Evolutionary conservation across 2,113 vertebrate genomes (phyloP), one percentile per base, ranked within the genome.

Genomic region (Psammodynastes pulverulentus): DNA sequence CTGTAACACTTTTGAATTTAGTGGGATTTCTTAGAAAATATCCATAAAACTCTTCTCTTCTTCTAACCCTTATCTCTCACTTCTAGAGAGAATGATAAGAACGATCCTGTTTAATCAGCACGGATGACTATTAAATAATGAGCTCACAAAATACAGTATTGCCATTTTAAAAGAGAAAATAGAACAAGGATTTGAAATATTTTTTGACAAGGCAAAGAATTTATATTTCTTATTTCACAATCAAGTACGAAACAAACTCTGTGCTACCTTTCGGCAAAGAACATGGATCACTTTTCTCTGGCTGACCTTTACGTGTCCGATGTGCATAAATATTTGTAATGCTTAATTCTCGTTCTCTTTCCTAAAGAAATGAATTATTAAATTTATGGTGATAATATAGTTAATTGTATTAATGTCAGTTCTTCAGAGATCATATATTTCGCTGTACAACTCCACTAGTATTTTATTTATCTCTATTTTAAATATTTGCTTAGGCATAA

Each of bases 301-400:
- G 95, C 91, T 95, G 52, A 88, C 91, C 89, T 96, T 96, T 97
- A 52, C 94, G 93, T 92, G 97, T 96, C 94, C 94, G 90, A 79
- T 97, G 97, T 62, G 96, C 93, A 88, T 98, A 98, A 95, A 98
- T 98, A 84, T 98, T 98, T 95, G 93, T 95, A 54, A 95, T 90
- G 29, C 97, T 95, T 62, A 98, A 96, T 26, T 97, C 97, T 0
- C 95, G 93, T 46, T 97, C 96, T 90, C 97, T 98, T 90, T 98
- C 98, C 98, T 98, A 67, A 93, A 92, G 94, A 96, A 95, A 95
- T 88, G 56, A 8, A 46, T 72, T 48, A 88, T 46, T 84, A 79
- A 48, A 43, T 3, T 1, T 39, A 9, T 90, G 46, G 51, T 17
- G 29, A 49, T 67, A 84, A 43, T 56, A 54, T 9, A 9, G 15